Evolutionary conservation across 2,113 vertebrate genomes (phyloP).

Genomic region (Epinephelus lanceolatus): DNA sequence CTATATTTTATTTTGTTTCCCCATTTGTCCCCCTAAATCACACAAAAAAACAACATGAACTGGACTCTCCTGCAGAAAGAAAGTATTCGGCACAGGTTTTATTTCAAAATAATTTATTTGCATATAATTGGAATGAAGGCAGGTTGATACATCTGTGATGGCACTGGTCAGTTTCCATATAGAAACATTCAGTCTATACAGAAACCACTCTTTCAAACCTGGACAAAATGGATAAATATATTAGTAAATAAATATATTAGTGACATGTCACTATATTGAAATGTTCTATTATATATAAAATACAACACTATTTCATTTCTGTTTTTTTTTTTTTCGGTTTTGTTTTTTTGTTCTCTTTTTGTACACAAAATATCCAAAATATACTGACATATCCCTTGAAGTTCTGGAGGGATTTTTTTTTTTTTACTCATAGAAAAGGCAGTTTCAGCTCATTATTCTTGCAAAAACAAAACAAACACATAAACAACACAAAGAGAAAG

Average conservation of each 20-base stretch:
- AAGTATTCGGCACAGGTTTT: constrained; percentile 50
- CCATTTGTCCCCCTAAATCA: no score
- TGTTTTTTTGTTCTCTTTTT: constrained; percentile 85
- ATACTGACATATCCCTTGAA: constrained; percentile 84
- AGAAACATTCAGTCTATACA: constrained; percentile 85
- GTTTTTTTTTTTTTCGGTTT: constrained; percentile 27
- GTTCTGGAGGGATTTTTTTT: constrained; percentile 79
- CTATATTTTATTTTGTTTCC: no score
- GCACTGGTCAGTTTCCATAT: constrained; percentile 82
- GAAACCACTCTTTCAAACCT: constrained; percentile 84
- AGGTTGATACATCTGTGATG: constrained; percentile 85
- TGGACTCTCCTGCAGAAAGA: neutral
- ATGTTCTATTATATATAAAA: constrained; percentile 95
- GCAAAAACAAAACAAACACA: constrained; percentile 70
- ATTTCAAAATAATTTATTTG: constrained; percentile 90
- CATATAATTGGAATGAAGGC: constrained; percentile 87
- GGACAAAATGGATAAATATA: constrained; percentile 98
- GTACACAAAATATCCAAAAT: constrained; percentile 88
- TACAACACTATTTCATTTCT: constrained; percentile 91
- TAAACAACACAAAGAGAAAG: constrained; percentile 66
- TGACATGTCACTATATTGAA: constrained; percentile 95
- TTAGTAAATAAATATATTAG: constrained; percentile 99
- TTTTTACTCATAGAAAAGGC: constrained; percentile 82
- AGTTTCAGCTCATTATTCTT: constrained; percentile 84
- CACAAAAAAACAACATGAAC: no score